Conservation (phyloP, 2,113 vertebrate genomes). For the Prochilodus magdalenae region DNA sequence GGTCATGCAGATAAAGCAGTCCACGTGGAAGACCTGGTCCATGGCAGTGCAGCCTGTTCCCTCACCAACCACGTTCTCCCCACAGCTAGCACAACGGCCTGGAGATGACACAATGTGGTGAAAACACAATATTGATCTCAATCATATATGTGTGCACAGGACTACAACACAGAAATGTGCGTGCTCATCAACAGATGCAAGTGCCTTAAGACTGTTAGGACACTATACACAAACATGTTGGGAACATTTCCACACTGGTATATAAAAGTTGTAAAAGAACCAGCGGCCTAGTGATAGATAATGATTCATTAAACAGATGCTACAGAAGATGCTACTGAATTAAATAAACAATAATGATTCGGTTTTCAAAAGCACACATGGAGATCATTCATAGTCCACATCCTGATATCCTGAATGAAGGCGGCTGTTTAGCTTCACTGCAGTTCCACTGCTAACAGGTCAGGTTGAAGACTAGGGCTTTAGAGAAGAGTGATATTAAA, state of each 20-base stretch:
- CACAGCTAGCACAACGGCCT: constrained; percentile 95
- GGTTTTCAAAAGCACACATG: not conserved
- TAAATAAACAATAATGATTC: not conserved
- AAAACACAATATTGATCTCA: not conserved
- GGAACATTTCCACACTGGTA: not conserved
- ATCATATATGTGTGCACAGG: not conserved
- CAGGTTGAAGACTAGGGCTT: not conserved
- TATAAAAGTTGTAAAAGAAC: not conserved
- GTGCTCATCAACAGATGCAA: too few species aligned
- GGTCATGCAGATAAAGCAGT: constrained; percentile 93
- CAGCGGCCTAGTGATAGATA: not conserved
- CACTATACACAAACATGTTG: not conserved
- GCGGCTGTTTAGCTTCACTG: not conserved
- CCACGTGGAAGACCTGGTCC: constrained; percentile 97
- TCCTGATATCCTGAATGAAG: not conserved
- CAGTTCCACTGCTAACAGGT: not conserved
- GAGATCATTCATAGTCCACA: constrained; percentile 9
- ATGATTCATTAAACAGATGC: constrained; percentile 13
- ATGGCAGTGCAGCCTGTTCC: constrained; percentile 97
- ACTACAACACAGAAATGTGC: not conserved
- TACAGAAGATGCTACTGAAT: constrained; percentile 18
- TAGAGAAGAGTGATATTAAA: not conserved
- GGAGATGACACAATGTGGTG: too few species aligned
- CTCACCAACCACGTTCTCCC: constrained; percentile 95
- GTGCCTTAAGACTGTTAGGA: too few species aligned